Conservation (phyloP, 2,797 vertebrate species). For the Mastacembelus armatus region DNA sequence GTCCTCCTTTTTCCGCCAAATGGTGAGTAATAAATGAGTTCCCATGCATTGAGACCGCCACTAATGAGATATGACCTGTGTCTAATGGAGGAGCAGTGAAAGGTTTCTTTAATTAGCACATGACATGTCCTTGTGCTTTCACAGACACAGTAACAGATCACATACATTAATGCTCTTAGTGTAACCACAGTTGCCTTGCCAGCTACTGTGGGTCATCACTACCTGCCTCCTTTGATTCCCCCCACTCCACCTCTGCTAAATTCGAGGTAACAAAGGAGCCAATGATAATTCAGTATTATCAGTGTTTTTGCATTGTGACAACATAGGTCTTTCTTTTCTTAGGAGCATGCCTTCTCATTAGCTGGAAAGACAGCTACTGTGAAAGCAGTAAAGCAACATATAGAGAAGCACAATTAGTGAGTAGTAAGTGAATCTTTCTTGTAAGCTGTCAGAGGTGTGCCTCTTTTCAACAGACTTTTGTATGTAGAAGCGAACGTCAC, state of each 20-base stretch:
- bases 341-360: conserved; percentile 29
- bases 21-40: conserved; percentile 71
- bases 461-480: conserved; percentile 14
- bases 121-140: conserved; percentile 79
- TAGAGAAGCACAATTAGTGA: conserved; percentile 34
- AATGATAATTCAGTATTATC: conserved; percentile 59
- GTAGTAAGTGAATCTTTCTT: conserved; percentile 28
- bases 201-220: conserved; percentile 68
- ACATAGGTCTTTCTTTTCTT: conserved; percentile 12
- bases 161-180: conserved; percentile 77
- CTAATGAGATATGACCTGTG: conserved; percentile 84
- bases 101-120: conserved; percentile 85
- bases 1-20: conserved; percentile 31
- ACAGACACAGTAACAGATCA: conserved; percentile 79
- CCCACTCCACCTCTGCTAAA: conserved; percentile 51
- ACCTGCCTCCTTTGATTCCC: conserved; percentile 60
- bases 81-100: conserved; percentile 71
- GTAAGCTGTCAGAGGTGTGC: conserved; percentile 9
- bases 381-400: not conserved
- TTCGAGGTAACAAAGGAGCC: conserved; percentile 66
- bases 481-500: conserved; percentile 28
- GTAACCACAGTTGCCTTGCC: conserved; percentile 72
- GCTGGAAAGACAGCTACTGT: conserved; percentile 14
- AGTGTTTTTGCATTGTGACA: conserved; percentile 29
- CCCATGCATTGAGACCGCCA: conserved; percentile 57